Conservation (phyloP, 2,113 vertebrate species). For the Leptobrachium leishanense region DNA sequence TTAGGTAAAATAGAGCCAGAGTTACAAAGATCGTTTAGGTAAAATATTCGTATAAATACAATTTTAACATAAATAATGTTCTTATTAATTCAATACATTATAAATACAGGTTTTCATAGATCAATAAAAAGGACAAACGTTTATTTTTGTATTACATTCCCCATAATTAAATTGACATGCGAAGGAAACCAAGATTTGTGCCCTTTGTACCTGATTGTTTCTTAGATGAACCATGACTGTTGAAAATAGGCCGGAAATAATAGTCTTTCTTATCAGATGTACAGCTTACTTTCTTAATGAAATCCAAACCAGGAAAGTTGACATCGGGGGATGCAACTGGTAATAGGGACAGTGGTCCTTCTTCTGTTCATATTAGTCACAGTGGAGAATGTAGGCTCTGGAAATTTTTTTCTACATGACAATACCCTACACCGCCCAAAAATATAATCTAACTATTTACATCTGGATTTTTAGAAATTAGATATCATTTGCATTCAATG, state of each 20-base stretch:
- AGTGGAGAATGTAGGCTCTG: conserved; percentile 1
- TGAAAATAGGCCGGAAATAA: conserved; percentile 12
- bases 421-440: neutral
- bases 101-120: too few species aligned
- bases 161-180: neutral
- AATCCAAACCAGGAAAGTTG: conserved; percentile 17
- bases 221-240: conserved; percentile 10
- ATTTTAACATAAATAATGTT: too few species aligned
- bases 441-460: neutral
- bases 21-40: neutral
- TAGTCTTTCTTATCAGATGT: conserved; percentile 30
- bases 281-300: conserved; percentile 18
- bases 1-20: neutral
- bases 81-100: too few species aligned
- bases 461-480: neutral
- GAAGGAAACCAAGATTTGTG: neutral
- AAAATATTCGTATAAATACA: neutral
- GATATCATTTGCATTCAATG: neutral
- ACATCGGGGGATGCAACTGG: conserved; percentile 17
- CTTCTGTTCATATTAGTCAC: conserved; percentile 42
- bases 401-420: neutral
- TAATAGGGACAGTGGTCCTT: conserved; percentile 9
- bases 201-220: conserved; percentile 11
- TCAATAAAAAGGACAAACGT: neutral
- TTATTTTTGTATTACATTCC: neutral